phyloP scores from a whole-genome alignment of 2,113 vertebrate genomes.

The Salminus brasiliensis region DNA sequence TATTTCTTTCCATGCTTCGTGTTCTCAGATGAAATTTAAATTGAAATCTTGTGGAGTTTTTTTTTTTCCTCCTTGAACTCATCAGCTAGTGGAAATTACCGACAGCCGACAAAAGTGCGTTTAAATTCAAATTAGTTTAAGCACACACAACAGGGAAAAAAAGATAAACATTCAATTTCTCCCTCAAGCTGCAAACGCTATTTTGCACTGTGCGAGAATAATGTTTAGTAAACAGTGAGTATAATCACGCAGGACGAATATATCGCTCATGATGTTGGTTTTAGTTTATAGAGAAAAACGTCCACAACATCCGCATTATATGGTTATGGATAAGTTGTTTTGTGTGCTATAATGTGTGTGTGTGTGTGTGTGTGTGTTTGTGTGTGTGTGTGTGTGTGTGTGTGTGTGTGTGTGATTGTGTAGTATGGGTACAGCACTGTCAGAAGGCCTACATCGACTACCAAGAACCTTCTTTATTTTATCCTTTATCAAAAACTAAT shows the following conservation, averaged over 20 bases:
- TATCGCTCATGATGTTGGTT: slow-evolving; percentile 30
- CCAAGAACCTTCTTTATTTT: neutral
- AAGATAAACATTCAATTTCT: slow-evolving; percentile 38
- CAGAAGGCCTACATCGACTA: neutral
- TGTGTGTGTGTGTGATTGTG: slow-evolving; percentile 8
- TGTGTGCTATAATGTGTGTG: slow-evolving; percentile 61
- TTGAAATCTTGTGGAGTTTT: slow-evolving; percentile 34
- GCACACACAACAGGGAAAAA: slow-evolving; percentile 17
- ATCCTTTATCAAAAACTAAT: neutral
- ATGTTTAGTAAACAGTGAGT: slow-evolving; percentile 29
- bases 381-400: slow-evolving; percentile 28
- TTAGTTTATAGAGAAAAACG: neutral
- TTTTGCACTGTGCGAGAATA: slow-evolving; percentile 19
- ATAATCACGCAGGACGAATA: slow-evolving; percentile 34
- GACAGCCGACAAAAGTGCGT: slow-evolving; percentile 36
- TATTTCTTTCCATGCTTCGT: slow-evolving; percentile 50
- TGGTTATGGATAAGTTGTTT: neutral
- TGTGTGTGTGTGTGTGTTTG: slow-evolving; percentile 41
- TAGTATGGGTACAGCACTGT: neutral
- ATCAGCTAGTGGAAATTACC: slow-evolving; percentile 28
- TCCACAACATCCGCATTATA: neutral
- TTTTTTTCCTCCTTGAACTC: slow-evolving; percentile 3
- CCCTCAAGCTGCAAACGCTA: slow-evolving; percentile 25
- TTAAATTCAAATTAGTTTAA: slow-evolving; percentile 40
- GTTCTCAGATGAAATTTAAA: slow-evolving; percentile 49